phyloP scores from a whole-genome alignment of 2,113 vertebrate species.

The Xenopus tropicalis region DNA sequence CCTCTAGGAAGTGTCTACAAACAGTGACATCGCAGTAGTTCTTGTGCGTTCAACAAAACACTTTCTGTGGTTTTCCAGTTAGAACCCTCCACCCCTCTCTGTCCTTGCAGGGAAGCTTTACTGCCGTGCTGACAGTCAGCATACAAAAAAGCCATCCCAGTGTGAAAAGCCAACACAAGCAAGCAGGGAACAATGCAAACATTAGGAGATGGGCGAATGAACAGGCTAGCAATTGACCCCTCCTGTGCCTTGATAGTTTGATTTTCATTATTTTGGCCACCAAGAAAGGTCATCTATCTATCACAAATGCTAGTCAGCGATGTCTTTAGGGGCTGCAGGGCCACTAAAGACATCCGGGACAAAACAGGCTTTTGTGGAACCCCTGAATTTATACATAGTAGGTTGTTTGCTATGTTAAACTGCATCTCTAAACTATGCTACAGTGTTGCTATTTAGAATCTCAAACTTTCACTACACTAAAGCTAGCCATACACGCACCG shows the following conservation, averaged over 20 bases:
- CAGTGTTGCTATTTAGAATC: too few species aligned
- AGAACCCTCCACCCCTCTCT: not conserved
- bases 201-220: constrained; percentile 9
- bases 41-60: not conserved
- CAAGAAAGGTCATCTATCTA: not conserved
- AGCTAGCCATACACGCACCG: too few species aligned
- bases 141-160: constrained; percentile 24
- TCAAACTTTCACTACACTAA: too few species aligned
- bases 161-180: constrained; percentile 28
- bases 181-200: constrained; percentile 30
- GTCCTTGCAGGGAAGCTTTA: constrained; percentile 15
- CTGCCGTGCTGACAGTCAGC: constrained; percentile 29
- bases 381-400: too few species aligned
- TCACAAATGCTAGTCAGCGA: not conserved
- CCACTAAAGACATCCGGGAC: too few species aligned
- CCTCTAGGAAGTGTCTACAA: too few species aligned
- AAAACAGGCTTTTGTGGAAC: not conserved
- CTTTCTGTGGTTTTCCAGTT: not conserved
- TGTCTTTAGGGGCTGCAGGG: not conserved
- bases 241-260: not conserved
- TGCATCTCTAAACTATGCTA: too few species aligned
- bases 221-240: too few species aligned
- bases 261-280: not conserved
- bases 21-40: too few species aligned
- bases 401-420: too few species aligned